A percentile compares a stretch with the other conserved stretches of the same genome.
phyloP scores from a whole-genome alignment of 2,797 vertebrate species.

The Valencia hispanica region DNA sequence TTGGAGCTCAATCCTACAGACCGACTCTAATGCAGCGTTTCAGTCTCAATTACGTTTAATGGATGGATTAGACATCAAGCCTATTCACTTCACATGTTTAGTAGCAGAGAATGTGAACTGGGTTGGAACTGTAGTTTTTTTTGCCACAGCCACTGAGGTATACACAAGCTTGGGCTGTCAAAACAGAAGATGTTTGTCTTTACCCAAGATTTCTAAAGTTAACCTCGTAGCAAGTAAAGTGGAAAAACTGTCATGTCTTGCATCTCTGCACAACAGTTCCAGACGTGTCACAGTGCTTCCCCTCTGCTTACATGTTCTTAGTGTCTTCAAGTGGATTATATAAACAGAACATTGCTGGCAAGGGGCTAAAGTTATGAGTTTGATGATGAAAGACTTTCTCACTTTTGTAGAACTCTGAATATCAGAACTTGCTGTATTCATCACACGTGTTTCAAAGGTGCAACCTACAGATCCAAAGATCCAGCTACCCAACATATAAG shows the following conservation, averaged over 20 bases:
- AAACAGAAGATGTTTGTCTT: constrained; percentile 59
- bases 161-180: constrained; percentile 47
- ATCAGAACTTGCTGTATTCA: background rate
- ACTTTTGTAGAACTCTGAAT: background rate
- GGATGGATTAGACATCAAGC: constrained; percentile 69
- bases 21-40: constrained; percentile 66
- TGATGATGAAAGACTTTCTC: constrained; percentile 13
- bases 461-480: background rate
- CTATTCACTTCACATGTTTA: constrained; percentile 60
- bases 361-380: constrained; percentile 27
- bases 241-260: constrained; percentile 60
- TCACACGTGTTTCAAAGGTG: background rate
- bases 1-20: constrained; percentile 64
- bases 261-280: constrained; percentile 61
- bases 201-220: constrained; percentile 61
- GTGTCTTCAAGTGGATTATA: constrained; percentile 48
- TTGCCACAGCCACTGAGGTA: constrained; percentile 43
- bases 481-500: background rate
- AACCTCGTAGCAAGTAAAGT: constrained; percentile 58
- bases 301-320: constrained; percentile 48
- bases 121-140: constrained; percentile 53
- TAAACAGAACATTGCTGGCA: constrained; percentile 33
- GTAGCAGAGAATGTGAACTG: constrained; percentile 58
- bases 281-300: constrained; percentile 54
- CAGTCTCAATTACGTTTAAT: constrained; percentile 72